phyloP scores from a whole-genome alignment of 2,888 invertebrate species.

The Actias luna region DNA sequence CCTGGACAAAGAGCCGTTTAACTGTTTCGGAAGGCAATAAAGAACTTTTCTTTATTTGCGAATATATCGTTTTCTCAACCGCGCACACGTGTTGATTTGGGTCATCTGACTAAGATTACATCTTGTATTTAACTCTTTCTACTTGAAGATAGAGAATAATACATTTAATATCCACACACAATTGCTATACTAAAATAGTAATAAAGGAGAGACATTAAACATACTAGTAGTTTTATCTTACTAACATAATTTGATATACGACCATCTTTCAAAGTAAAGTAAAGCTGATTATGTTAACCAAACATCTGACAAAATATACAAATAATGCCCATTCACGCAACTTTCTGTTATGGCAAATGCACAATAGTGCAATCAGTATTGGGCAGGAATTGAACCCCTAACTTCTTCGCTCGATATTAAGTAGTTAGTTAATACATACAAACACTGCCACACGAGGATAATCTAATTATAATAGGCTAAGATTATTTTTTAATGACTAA shows the following conservation, averaged over 20 bases:
- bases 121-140: neutral
- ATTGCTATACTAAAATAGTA: neutral
- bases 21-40: constrained; percentile 59
- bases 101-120: constrained; percentile 33
- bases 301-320: no score
- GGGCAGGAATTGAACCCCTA: no score
- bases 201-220: no score
- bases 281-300: no score
- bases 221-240: no score
- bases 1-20: constrained; percentile 64
- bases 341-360: no score
- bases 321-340: no score
- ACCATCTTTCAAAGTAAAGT: no score
- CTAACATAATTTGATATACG: no score
- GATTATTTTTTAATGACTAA: neutral
- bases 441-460: neutral
- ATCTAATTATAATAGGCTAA: neutral
- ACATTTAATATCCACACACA: neutral
- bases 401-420: no score
- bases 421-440: no score
- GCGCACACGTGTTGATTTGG: constrained; percentile 61
- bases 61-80: constrained; percentile 37
- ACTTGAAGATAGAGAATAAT: neutral
- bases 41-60: constrained; percentile 59
- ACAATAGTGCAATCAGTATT: no score